phyloP scores from a whole-genome alignment of 2,113 vertebrate species.

The Sterna hirundo region DNA sequence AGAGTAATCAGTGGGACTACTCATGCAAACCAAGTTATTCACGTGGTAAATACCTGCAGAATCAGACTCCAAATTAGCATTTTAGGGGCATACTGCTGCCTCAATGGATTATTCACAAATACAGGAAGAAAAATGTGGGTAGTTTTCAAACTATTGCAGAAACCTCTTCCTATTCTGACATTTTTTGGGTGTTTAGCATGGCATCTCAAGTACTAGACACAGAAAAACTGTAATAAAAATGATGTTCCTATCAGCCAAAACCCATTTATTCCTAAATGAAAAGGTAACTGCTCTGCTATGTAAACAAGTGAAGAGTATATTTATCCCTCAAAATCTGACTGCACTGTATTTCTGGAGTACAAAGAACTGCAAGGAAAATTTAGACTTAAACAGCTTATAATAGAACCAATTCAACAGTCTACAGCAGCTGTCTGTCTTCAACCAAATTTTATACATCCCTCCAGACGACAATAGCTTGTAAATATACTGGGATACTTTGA shows the following conservation, averaged over 20 bases:
- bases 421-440: neutral
- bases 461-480: neutral
- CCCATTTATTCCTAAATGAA: neutral
- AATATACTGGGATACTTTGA: neutral
- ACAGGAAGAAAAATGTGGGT: neutral
- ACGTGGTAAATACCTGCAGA: conserved; percentile 14
- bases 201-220: neutral
- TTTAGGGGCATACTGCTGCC: neutral
- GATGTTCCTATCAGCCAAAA: neutral
- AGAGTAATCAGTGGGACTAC: conserved; percentile 1
- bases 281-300: neutral
- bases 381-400: neutral
- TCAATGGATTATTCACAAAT: conserved; percentile 25
- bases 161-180: neutral
- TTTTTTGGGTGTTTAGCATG: neutral
- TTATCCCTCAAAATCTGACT: neutral
- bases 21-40: conserved; percentile 42
- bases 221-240: neutral
- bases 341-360: neutral
- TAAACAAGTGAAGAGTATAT: neutral
- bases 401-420: neutral
- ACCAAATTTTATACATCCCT: neutral
- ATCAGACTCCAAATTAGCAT: conserved; percentile 30
- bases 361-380: neutral
- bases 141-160: neutral